Conservation (phyloP, 1,140 invertebrate genomes). For the Thaumetopoea pityocampa region DNA sequence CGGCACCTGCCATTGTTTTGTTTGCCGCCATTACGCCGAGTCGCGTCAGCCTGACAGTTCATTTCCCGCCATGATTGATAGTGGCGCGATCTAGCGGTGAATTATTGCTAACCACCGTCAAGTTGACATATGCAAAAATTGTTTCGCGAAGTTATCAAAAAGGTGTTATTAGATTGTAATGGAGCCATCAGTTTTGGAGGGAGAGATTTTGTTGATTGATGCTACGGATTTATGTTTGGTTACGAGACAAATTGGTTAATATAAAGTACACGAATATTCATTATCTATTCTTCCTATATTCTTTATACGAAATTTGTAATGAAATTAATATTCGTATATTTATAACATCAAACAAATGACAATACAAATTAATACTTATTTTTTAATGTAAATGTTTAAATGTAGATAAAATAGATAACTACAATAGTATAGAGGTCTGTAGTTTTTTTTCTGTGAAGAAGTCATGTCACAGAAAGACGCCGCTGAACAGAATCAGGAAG, state of each 20-base stretch:
- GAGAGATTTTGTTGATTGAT: slow-evolving; percentile 35
- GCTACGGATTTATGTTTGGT: slow-evolving; percentile 7
- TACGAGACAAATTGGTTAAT: background rate
- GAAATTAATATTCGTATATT: too few relatives aligned
- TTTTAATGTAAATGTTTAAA: too few relatives aligned
- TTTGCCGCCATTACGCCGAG: slow-evolving; percentile 34
- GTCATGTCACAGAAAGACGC: too few relatives aligned
- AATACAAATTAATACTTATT: too few relatives aligned
- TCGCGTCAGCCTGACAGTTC: slow-evolving; percentile 51
- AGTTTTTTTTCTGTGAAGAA: too few relatives aligned
- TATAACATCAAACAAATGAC: too few relatives aligned
- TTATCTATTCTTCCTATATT: too few relatives aligned
- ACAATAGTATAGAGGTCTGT: too few relatives aligned
- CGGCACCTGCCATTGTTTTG: slow-evolving; percentile 11
- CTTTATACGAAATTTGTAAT: too few relatives aligned
- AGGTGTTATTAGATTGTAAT: slow-evolving; percentile 53
- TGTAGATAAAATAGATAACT: too few relatives aligned
- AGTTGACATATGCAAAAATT: slow-evolving; percentile 72
- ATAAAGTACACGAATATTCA: background rate
- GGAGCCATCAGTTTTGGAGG: slow-evolving; percentile 34
- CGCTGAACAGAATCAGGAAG: too few relatives aligned
- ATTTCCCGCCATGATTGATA: slow-evolving; percentile 67
- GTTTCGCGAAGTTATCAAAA: slow-evolving; percentile 59
- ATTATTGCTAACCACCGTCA: slow-evolving; percentile 47
- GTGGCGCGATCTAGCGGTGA: slow-evolving; percentile 37